Conservation (phyloP, 2,888 invertebrate species). For the Scaptomyza polygonia region DNA sequence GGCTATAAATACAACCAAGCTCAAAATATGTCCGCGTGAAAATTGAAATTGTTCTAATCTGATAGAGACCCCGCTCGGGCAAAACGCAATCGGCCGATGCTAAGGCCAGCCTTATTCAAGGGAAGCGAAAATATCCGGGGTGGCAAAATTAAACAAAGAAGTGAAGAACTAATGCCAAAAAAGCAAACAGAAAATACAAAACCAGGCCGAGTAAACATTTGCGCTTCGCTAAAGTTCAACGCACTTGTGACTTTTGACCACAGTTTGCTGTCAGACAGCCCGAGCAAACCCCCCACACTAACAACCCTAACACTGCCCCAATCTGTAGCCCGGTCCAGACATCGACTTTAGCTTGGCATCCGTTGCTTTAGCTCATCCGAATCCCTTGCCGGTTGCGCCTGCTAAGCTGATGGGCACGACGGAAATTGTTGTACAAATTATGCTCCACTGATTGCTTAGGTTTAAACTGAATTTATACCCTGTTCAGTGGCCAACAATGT, state of each 20-base stretch:
- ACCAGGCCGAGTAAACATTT: constrained; percentile 56
- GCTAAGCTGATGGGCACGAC: constrained; percentile 29
- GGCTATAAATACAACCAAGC: constrained; percentile 6
- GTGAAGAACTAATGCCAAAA: constrained; percentile 21
- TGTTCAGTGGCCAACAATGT: neutral
- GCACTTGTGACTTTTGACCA: constrained; percentile 70
- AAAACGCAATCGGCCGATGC: constrained; percentile 13
- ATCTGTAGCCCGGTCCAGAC: neutral
- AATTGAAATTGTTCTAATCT: constrained; percentile 76
- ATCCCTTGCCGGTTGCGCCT: constrained; percentile 22
- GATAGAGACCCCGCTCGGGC: constrained; percentile 22
- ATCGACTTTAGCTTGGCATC: constrained; percentile 26
- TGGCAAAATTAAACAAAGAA: constrained; percentile 5
- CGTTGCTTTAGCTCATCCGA: constrained; percentile 26
- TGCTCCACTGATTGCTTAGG: constrained; percentile 61
- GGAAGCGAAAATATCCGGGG: constrained; percentile 19
- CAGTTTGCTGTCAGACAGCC: constrained; percentile 35
- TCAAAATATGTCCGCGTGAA: constrained; percentile 63
- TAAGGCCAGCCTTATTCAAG: constrained; percentile 4
- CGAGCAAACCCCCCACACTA: neutral
- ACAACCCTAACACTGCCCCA: neutral
- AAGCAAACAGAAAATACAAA: constrained; percentile 14
- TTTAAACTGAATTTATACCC: constrained; percentile 28
- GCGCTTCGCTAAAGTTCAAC: constrained; percentile 64
- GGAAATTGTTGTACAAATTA: constrained; percentile 71